Conservation (phyloP, 1,140 invertebrate genomes). For the Galleria mellonella region DNA sequence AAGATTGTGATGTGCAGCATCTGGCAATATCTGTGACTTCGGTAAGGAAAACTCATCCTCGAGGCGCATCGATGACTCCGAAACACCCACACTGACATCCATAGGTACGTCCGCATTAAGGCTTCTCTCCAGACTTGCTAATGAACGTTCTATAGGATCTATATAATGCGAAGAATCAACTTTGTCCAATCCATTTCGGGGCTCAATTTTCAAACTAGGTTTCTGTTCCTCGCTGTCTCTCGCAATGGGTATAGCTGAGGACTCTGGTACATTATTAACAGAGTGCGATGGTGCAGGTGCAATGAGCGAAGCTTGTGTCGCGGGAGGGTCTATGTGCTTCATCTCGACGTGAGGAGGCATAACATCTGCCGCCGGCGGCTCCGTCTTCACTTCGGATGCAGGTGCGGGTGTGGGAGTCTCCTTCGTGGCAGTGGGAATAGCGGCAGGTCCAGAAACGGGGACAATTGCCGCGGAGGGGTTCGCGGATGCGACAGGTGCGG, state of each 20-base stretch:
- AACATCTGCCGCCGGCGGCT: constrained; percentile 7
- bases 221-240: constrained; percentile 36
- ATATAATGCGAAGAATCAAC: constrained; percentile 60
- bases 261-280: constrained; percentile 24
- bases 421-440: constrained; percentile 7
- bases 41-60: constrained; percentile 48
- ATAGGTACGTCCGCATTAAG: constrained; percentile 73
- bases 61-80: constrained; percentile 51
- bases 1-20: constrained; percentile 51
- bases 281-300: constrained; percentile 16
- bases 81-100: constrained; percentile 48
- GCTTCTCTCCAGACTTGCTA: constrained; percentile 78
- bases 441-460: constrained; percentile 11
- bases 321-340: constrained; percentile 4
- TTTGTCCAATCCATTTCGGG: constrained; percentile 58
- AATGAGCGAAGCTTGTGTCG: constrained; percentile 7
- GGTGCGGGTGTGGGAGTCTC: constrained; percentile 13
- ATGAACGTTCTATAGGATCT: constrained; percentile 80
- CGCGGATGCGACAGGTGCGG: constrained; percentile 6
- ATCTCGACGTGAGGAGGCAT: constrained; percentile 5
- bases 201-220: constrained; percentile 33
- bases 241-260: constrained; percentile 27
- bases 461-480: constrained; percentile 4
- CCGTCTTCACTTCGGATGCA: neutral
- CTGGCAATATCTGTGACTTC: constrained; percentile 43